Conservation (phyloP, 2,797 vertebrate species). For the Jordanella pulchra region DNA sequence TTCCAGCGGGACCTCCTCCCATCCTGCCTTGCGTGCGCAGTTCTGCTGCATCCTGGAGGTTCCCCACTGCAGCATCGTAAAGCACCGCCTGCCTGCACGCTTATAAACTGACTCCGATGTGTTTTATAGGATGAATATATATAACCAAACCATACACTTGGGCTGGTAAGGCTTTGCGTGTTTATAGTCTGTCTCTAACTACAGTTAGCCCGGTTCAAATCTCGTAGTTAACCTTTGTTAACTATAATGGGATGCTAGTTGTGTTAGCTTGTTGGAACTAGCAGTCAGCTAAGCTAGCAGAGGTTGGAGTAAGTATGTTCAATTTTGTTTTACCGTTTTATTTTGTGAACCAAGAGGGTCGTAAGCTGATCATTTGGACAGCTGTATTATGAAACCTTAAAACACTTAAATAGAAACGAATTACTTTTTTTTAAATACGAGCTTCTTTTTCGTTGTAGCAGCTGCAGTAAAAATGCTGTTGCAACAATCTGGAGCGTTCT, state of each 20-base stretch:
- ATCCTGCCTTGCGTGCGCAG: slow-evolving; percentile 43
- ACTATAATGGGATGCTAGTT: slow-evolving; percentile 3
- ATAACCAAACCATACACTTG: background rate
- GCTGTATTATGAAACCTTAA: background rate
- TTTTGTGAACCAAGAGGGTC: background rate
- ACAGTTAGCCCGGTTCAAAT: background rate
- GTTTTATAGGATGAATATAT: background rate
- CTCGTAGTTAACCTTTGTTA: background rate
- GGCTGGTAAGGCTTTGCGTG: slow-evolving; percentile 38
- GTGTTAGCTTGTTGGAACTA: slow-evolving; percentile 22
- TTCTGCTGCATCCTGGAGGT: slow-evolving; percentile 60
- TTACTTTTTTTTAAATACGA: background rate
- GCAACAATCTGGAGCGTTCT: background rate
- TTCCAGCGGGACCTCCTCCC: slow-evolving; percentile 44
- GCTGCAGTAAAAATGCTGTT: background rate
- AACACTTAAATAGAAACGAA: background rate
- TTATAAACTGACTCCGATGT: background rate
- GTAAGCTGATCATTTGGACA: background rate
- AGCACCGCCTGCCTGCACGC: background rate
- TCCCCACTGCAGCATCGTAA: slow-evolving; percentile 38
- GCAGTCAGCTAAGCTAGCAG: slow-evolving; percentile 30
- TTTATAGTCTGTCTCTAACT: background rate
- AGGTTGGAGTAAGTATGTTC: slow-evolving; percentile 9
- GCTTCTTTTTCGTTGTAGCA: background rate
- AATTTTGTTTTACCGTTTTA: background rate